Evolutionary conservation across 2,888 invertebrate species (phyloP), one percentile per base, ranked within the genome.

Genomic region (Pomacea canaliculata): DNA sequence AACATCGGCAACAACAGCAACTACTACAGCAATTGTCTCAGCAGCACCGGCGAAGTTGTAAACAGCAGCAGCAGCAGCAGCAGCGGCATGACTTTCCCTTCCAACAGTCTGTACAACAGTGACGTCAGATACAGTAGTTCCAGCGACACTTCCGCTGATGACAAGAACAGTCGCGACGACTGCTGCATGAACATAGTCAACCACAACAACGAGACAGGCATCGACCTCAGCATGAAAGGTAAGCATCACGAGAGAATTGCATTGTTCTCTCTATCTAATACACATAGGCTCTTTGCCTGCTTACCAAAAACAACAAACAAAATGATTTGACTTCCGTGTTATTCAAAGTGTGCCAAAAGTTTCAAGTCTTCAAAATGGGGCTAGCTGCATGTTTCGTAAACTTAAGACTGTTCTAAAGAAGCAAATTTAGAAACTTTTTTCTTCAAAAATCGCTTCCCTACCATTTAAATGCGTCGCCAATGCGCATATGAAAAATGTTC

Each of bases 201-300:
- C 19, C n/a, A 63, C 63, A 63, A n/a, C 1, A 63, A 27, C 27
- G 67, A 69, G 10, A 49, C 37, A 8, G 74, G 74, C 13, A 74
- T 74, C 59, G 74, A 74, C 69, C 69, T 74, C 9, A 74, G 74
- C 48, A n/a, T 74, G 74, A 74, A 74, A 74, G 74, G 74, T 74
- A 19, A 74, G 74, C 10, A 23, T 56, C 2, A 13, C 2, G 51
- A 8, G 7, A 10, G 51, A 16, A 16, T 56, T 4, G 51, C 0
- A 56, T 56, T 56, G 7, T 13, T 56, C 51, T 56, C 51, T 56
- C 51, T 56, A 4, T 51, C 51, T 51, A 4, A 7, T 56, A 10
- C 16, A 13, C 51, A 51, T 51, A 13, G 16, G 12, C 0, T 56
- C 51, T 56, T 3, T 56, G 10, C 3, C 51, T 13, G 12, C 51